phyloP scores from a whole-genome alignment of 1,140 invertebrate species.

The Solen grandis region DNA sequence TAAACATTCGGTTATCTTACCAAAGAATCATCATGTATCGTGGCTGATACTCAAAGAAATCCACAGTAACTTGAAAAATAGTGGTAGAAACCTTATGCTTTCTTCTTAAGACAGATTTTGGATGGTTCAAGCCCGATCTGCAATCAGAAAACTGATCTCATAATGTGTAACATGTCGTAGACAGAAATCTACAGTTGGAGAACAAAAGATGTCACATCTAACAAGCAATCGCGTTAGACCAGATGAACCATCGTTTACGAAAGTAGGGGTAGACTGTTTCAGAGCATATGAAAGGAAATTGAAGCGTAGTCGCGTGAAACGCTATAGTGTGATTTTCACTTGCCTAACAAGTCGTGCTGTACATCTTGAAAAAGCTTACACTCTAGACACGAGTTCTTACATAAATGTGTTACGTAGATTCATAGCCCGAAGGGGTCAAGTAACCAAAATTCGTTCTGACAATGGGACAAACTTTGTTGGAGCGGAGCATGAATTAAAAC shows the following conservation, averaged over 20 bases:
- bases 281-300: slow-evolving; percentile 61
- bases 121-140: too few relatives aligned
- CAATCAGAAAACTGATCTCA: too few relatives aligned
- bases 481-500: slow-evolving; percentile 1
- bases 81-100: too few relatives aligned
- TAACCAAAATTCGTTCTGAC: slow-evolving; percentile 7
- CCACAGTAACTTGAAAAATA: too few relatives aligned
- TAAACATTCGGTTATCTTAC: too few relatives aligned
- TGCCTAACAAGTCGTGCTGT: slow-evolving; percentile 60
- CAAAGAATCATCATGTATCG: too few relatives aligned
- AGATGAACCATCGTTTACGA: slow-evolving; percentile 63
- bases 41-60: too few relatives aligned
- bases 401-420: slow-evolving; percentile 59
- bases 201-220: slow-evolving; percentile 58
- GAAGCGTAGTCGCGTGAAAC: slow-evolving; percentile 53
- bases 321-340: slow-evolving; percentile 66
- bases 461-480: slow-evolving; percentile 21
- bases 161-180: too few relatives aligned
- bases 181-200: background rate
- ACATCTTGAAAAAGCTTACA: slow-evolving; percentile 61
- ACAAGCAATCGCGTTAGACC: slow-evolving; percentile 41
- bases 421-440: slow-evolving; percentile 53
- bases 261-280: slow-evolving; percentile 69
- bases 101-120: too few relatives aligned
- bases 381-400: slow-evolving; percentile 49